Conservation (phyloP, 37 sponge, comb jelly and placozoan species). For the Tethya wilhelma region DNA sequence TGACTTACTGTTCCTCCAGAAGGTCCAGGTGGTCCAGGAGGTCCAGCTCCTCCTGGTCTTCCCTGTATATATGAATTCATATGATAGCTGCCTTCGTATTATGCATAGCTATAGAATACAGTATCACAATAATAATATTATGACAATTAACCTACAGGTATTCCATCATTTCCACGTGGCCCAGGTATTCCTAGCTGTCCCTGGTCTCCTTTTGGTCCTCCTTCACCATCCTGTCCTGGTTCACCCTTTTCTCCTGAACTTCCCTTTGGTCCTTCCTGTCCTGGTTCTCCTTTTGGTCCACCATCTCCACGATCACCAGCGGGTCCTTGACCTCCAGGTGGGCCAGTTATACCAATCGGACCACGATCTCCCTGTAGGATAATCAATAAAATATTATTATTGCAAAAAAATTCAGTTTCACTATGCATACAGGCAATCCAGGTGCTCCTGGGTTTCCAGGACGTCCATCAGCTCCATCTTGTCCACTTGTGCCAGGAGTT, state of each 20-base stretch:
- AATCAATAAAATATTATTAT: neutral
- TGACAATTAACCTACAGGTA: neutral
- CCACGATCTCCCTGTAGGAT: slow-evolving; percentile 16
- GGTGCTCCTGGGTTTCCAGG: slow-evolving; percentile 38
- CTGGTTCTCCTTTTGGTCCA: slow-evolving; percentile 6
- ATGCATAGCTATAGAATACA: neutral
- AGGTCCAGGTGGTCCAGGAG: slow-evolving; percentile 50
- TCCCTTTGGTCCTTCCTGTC: slow-evolving; percentile 18
- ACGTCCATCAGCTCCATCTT: slow-evolving; percentile 20
- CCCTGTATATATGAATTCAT: slow-evolving; percentile 7
- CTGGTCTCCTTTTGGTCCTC: slow-evolving; percentile 26
- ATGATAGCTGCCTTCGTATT: too few relatives aligned
- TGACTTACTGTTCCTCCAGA: neutral
- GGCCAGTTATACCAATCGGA: neutral
- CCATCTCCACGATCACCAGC: neutral
- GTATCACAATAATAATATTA: neutral
- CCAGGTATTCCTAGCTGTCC: slow-evolving; percentile 42
- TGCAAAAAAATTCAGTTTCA: neutral
- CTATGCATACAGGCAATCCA: slow-evolving; percentile 23
- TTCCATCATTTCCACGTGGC: slow-evolving; percentile 38
- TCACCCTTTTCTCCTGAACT: slow-evolving; percentile 2
- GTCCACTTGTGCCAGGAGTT: slow-evolving; percentile 10
- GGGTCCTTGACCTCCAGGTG: slow-evolving; percentile 7
- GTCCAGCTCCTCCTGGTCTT: slow-evolving; percentile 24
- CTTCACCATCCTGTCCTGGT: slow-evolving; percentile 1